Evolutionary conservation across 2,113 vertebrate genomes (phyloP).

Genomic region (Romanogobio albipinnatus): DNA sequence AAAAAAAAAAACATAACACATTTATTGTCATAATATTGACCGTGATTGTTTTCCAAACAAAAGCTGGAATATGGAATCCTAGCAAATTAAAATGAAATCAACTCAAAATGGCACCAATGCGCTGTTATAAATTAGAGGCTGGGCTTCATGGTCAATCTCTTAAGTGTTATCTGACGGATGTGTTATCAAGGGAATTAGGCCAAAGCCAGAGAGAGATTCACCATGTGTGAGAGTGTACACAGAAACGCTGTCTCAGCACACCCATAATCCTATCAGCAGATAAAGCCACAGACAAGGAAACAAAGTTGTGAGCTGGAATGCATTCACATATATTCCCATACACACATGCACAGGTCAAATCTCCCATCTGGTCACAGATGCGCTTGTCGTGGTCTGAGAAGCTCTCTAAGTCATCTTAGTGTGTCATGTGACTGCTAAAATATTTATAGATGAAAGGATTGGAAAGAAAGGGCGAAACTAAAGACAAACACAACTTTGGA

Average conservation of each 20-base stretch:
- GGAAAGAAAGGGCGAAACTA: not conserved
- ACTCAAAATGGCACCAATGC: not conserved
- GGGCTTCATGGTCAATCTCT: not conserved
- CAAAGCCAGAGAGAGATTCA: conserved; percentile 19
- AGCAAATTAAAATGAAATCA: conserved; percentile 23
- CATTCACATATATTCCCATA: conserved; percentile 51
- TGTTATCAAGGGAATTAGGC: conserved; percentile 41
- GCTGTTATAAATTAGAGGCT: conserved; percentile 6
- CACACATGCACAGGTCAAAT: conserved; percentile 64
- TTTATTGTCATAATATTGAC: conserved; percentile 2
- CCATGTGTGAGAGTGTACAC: conserved; percentile 34
- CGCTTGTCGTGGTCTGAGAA: not conserved
- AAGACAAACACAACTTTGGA: not conserved
- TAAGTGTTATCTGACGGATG: conserved; percentile 31
- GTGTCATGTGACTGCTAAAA: conserved; percentile 50
- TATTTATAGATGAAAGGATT: conserved; percentile 12
- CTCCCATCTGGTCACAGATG: conserved; percentile 55
- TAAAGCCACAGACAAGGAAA: not conserved
- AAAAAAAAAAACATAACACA: not conserved
- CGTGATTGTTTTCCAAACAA: conserved; percentile 4
- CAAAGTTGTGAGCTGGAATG: conserved; percentile 13
- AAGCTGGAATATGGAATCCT: not conserved
- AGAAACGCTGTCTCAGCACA: conserved; percentile 42
- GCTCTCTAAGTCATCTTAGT: conserved; percentile 64
- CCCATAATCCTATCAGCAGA: conserved; percentile 38